Base-by-base conservation (phyloP, 2,888 invertebrate species). In the Andrena haemorrhoa region DNA sequence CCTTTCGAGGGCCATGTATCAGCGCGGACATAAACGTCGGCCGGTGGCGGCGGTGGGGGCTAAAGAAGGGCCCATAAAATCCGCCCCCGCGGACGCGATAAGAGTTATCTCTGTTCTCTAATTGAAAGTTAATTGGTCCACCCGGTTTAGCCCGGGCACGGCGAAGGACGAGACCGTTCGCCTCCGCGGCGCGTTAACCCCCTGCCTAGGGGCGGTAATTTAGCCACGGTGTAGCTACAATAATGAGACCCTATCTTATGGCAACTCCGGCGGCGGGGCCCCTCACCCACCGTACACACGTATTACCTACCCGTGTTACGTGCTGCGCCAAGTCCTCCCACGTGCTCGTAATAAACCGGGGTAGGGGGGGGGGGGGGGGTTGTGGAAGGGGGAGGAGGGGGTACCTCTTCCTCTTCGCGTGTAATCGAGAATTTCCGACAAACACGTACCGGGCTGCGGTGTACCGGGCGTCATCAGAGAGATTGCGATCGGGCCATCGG, bases 111-210 rank as follows among this genome's bases (percentile, higher is more conserved):
- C 86, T 82, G 76, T 88, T 84, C 86, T 92, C 92, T 94, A 94
- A 94, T 93, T 94, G 94, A 94, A 94, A 94, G 93, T 93, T 94
- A 94, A 94, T 94, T 94, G 93, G 93, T 92, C 93, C 92, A 88
- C 91, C 53, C 90, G 90, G 92, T 93, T 82, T 91, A 92, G 92
- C 88, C 56, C 56, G 20, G 56, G 56, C 86, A 82, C 78, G 70
- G 35, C 65, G 72, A 72, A 73, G 75, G 71, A 76, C 72, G 75
- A 66, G 56, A 26, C 72, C 79, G 79, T 56, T 79, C 84, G 75
- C 69, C 64, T 31, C 65, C 69, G 68, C 53, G 58, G 35, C 72
- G 74, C 71, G 65, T 63, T 69, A 80, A 70, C 78, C 79, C n/a
- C n/a, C 29, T 84, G 85, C 91, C 92, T 92, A 89, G 86, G 90